These are phyloP conservation scores for Nematostella vectensis DNA, from an alignment of 92 coral and sea anemone genomes.

Conservation along the genomic window DNA sequence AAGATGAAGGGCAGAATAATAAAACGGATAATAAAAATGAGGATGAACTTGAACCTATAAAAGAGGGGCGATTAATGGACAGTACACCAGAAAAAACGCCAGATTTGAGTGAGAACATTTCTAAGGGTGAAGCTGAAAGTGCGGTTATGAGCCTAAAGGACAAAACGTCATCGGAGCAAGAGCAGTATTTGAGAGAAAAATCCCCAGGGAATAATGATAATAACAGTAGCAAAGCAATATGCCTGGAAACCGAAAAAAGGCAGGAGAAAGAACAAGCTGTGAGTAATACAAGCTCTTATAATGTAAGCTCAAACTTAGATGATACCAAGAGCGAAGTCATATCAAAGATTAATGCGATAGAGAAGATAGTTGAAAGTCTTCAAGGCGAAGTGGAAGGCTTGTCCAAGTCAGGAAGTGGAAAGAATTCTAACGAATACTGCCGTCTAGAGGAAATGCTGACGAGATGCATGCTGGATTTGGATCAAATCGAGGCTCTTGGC, in stretches of 20 bases:
- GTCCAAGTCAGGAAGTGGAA: conserved; percentile 9
- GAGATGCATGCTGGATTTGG: conserved; percentile 49
- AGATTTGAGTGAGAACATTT: too few relatives aligned
- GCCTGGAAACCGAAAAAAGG: background rate
- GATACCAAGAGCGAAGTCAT: conserved; percentile 18
- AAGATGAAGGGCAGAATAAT: too few relatives aligned
- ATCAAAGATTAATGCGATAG: conserved; percentile 32
- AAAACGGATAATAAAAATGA: too few relatives aligned
- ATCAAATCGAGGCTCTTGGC: conserved; percentile 53
- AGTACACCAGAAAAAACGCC: too few relatives aligned
- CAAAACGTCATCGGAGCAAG: too few relatives aligned
- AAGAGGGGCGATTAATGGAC: too few relatives aligned
- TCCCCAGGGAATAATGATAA: too few relatives aligned
- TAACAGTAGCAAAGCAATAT: too few relatives aligned
- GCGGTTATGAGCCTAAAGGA: too few relatives aligned
- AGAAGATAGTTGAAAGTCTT: conserved; percentile 20
- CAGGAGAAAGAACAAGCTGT: background rate
- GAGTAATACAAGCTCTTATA: background rate
- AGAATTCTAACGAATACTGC: conserved; percentile 38
- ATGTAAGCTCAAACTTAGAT: background rate
- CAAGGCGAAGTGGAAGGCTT: conserved; percentile 38
- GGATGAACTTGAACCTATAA: too few relatives aligned
- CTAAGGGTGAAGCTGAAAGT: too few relatives aligned
- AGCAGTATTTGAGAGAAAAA: too few relatives aligned
- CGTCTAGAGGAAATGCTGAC: conserved; percentile 55